phyloP scores from a whole-genome alignment of 2,888 invertebrate species.

The Petrolisthes cinctipes region DNA sequence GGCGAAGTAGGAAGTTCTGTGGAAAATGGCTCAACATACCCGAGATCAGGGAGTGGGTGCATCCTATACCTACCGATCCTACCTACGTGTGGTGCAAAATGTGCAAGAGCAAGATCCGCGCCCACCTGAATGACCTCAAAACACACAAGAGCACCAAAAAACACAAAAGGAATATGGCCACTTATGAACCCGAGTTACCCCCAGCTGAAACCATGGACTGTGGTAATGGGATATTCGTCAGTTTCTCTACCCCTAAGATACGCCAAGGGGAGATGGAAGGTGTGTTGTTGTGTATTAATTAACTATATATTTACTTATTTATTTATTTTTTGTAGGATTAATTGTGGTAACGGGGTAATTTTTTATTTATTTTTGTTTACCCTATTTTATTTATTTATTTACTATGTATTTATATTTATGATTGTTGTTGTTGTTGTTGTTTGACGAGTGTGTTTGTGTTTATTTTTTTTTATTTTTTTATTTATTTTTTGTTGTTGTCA shows the following conservation, averaged over 20 bases:
- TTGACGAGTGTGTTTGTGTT: too few relatives aligned
- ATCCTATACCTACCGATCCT: slow-evolving; percentile 13
- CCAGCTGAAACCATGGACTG: not conserved
- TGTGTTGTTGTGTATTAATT: not conserved
- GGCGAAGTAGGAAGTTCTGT: slow-evolving; percentile 14
- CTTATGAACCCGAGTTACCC: not conserved
- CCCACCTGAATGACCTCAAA: slow-evolving; percentile 31
- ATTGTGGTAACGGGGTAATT: too few relatives aligned
- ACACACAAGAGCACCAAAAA: slow-evolving; percentile 21
- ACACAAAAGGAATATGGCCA: slow-evolving; percentile 10
- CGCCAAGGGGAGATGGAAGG: not conserved
- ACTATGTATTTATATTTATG: too few relatives aligned
- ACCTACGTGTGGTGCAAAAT: slow-evolving; percentile 30
- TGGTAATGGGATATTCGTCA: not conserved
- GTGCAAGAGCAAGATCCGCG: slow-evolving; percentile 34
- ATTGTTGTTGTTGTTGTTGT: too few relatives aligned
- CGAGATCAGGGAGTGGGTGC: slow-evolving; percentile 31
- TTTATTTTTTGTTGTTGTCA: too few relatives aligned
- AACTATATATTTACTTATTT: too few relatives aligned
- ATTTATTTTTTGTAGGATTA: too few relatives aligned
- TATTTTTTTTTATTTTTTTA: too few relatives aligned
- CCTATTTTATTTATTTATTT: too few relatives aligned
- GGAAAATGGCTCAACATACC: slow-evolving; percentile 20
- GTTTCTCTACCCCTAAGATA: not conserved
- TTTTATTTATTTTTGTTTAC: too few relatives aligned